Base-by-base conservation (phyloP, 2,113 vertebrate species). In the Ceyx margarethae region DNA sequence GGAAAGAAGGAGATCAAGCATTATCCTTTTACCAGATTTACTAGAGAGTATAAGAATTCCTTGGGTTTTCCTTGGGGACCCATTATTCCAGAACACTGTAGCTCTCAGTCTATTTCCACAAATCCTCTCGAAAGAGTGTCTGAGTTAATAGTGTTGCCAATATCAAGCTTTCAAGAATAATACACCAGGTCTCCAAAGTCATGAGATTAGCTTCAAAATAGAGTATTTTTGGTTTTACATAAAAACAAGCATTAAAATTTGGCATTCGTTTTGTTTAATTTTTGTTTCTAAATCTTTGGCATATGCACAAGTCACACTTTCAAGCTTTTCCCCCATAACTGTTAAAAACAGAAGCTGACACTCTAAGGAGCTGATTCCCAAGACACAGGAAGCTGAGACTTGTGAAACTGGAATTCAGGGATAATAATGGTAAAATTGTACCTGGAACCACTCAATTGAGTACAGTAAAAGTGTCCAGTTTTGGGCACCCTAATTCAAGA, bases 131-230 rank as follows among this genome's bases (percentile, higher is more conserved):
- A 85, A 91, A 95, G 68, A 69, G 37, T 74, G 50, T 69, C 77
- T 89, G 77, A 91, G 42, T 88, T 73, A 93, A 85, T 37, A 86
- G 81, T 3, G 2, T 69, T 91, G 74, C 92, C 89, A 87, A 22
- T 66, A 93, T 85, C 84, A 71, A 35, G 75, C 60, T 85, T 89
- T 94, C 71, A 92, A 33, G 64, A 89, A 92, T 83, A 95, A 96
- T 53, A 19, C 92, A 26, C 46, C 50, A 87, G 87, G 58, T 56
- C 89, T 56, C 64, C 22, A 45, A 89, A 93, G 62, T 93, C 69
- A 91, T 79, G 67, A 93, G 89, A 92, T 95, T 82, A 94, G 74
- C 51, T 95, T 93, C 91, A 95, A 95, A 95, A 93, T 73, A 82
- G 81, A 87, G 15, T 51, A 53, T 6, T 90, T 86, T 75, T 35